These are phyloP conservation scores for Acromyrmex heyeri DNA, from an alignment of 1,140 invertebrate species.

Conservation along the genomic window DNA sequence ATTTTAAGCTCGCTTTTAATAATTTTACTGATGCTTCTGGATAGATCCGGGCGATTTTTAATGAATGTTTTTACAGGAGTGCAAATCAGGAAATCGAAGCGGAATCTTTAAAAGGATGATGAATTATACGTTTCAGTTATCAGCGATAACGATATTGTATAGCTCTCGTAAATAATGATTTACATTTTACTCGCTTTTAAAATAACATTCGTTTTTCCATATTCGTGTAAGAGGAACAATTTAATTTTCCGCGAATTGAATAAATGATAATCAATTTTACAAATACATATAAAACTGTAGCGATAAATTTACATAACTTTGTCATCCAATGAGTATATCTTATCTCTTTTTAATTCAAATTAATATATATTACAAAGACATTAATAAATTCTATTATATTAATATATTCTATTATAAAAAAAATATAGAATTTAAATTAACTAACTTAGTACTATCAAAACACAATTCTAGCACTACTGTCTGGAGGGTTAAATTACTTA, in stretches of 20 bases:
- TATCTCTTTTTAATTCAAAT: slow-evolving; percentile 10
- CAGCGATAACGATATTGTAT: slow-evolving; percentile 14
- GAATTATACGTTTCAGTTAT: slow-evolving; percentile 15
- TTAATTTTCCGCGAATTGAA: slow-evolving; percentile 31
- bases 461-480: background rate
- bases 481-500: slow-evolving; percentile 56
- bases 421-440: background rate
- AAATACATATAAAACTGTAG: slow-evolving; percentile 7
- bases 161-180: slow-evolving; percentile 49
- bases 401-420: background rate
- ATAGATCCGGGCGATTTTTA: slow-evolving; percentile 40
- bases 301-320: slow-evolving; percentile 29
- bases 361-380: background rate
- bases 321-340: slow-evolving; percentile 1
- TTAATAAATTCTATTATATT: background rate
- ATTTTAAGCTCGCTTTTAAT: slow-evolving; percentile 56
- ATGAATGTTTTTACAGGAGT: slow-evolving; percentile 48
- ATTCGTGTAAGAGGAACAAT: background rate
- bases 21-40: slow-evolving; percentile 53
- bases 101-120: slow-evolving; percentile 11
- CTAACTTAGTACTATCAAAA: background rate
- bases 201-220: slow-evolving; percentile 36
- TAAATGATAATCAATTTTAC: slow-evolving; percentile 23
- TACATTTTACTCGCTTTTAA: slow-evolving; percentile 28
- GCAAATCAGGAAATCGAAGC: slow-evolving; percentile 32